Evolutionary conservation across 2,888 invertebrate genomes (phyloP).

Genomic region (Platerodrilus igneus): DNA sequence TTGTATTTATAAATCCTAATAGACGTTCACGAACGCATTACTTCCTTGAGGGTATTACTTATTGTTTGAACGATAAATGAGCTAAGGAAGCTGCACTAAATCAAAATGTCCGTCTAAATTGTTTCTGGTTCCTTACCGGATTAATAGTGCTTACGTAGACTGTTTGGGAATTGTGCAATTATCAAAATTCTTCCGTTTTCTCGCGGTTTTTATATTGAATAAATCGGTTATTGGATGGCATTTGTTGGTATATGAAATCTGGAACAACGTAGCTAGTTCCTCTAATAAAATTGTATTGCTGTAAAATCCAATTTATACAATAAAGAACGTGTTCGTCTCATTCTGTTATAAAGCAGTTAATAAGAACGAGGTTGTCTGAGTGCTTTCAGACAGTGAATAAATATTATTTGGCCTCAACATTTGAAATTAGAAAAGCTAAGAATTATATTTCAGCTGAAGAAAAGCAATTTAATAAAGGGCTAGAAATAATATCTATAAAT

Average conservation of each 20-base stretch:
- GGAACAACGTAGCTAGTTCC: too few species aligned
- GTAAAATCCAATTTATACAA: too few species aligned
- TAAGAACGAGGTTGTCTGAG: too few species aligned
- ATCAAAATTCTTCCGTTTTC: conserved; percentile 35
- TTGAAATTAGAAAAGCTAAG: conserved; percentile 14
- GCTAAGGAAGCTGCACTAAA: conserved; percentile 32
- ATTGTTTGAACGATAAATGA: conserved; percentile 31
- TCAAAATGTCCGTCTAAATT: conserved; percentile 36
- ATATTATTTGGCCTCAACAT: conserved; percentile 12
- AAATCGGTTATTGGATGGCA: conserved; percentile 30
- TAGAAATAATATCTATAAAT: conserved; percentile 22
- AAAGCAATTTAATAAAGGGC: conserved; percentile 20
- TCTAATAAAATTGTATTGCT: too few species aligned
- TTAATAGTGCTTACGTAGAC: conserved; percentile 39
- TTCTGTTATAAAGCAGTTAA: too few species aligned
- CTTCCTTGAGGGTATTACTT: conserved; percentile 34
- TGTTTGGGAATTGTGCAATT: conserved; percentile 37
- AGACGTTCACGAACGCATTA: too few species aligned
- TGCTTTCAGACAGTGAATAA: conserved; percentile 10
- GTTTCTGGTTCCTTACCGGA: conserved; percentile 38
- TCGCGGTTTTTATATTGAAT: conserved; percentile 31
- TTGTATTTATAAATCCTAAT: too few species aligned
- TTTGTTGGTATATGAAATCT: conserved; percentile 28
- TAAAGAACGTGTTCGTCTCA: too few species aligned
- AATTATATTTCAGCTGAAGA: conserved; percentile 17